Base-by-base conservation (phyloP, 2,797 vertebrate species). In the Chaunax sp. region DNA sequence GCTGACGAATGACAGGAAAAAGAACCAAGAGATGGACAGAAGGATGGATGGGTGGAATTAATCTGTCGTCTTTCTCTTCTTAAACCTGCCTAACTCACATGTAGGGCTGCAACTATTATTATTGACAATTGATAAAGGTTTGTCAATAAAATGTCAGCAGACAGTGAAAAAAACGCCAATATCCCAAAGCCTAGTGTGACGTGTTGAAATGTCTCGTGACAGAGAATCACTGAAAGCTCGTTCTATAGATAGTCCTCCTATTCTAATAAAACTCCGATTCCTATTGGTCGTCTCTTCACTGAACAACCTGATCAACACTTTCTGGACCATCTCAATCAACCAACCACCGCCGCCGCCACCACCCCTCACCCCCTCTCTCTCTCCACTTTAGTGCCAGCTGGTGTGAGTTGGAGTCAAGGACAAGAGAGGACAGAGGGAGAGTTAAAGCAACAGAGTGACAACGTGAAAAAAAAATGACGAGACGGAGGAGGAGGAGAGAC, bases 331-430 rank as follows among this genome's bases (percentile, higher is more conserved):
- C 45, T 58, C 59, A 53, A 58, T 53, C 55, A 63, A n/a, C 13
- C 12, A n/a, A 46, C 20, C 40, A 41, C 57, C 45, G 45, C 51
- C n/a, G n/a, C n/a, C n/a, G n/a, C 41, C 64, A 58, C 52, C 43
- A 58, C 51, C 57, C 58, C 66, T 80, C 69, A 72, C 84, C 78
- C 77, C 69, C 61, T 76, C 78, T 69, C 75, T 79, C 75, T 82
- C 70, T 76, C 61, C 75, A 93, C 91, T 90, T 93, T 1, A 0
- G 77, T 92, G 93, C 95, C 95, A 96, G 90, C 83, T 93, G 91
- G 77, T 91, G 90, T 93, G 79, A 91, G 91, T 93, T 93, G 83
- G 91, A 94, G 91, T 95, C 94, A 96, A 96, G 94, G 95, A 95
- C 94, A 89, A 85, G 86, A 90, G 89, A 92, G 91, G 90, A 92